Evolutionary conservation across 2,797 vertebrate species (phyloP).

Genomic region (Sebastes elongatus): DNA sequence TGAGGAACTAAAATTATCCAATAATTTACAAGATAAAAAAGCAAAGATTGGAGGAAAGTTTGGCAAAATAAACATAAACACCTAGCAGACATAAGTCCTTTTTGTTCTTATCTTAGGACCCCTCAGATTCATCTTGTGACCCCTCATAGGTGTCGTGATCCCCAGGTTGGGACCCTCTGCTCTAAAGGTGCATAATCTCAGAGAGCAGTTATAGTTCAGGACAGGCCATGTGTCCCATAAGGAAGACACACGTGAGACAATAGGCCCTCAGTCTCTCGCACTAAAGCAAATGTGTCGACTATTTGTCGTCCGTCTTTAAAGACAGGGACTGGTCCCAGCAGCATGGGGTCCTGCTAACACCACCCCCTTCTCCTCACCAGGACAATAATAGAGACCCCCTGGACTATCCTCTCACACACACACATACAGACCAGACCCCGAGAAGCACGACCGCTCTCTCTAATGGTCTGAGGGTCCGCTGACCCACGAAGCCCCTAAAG

Average conservation of each 20-base stretch:
- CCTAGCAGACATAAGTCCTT: neutral
- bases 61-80: neutral
- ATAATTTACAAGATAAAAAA: neutral
- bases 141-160: neutral
- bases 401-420: conserved; percentile 37
- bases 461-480: conserved; percentile 59
- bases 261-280: conserved; percentile 34
- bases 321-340: conserved; percentile 66
- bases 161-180: neutral
- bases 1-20: neutral
- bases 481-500: conserved; percentile 69
- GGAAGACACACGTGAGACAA: conserved; percentile 60
- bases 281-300: conserved; percentile 60
- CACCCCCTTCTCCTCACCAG: conserved; percentile 35
- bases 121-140: neutral
- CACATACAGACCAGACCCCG: conserved; percentile 30
- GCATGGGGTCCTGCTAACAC: conserved; percentile 58
- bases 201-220: conserved; percentile 18
- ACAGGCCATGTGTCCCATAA: conserved; percentile 15
- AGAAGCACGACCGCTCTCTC: conserved; percentile 55
- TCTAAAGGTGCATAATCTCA: neutral
- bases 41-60: neutral
- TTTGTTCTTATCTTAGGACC: neutral
- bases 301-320: conserved; percentile 62
- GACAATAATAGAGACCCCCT: conserved; percentile 65